Evolutionary conservation across 2,888 invertebrate genomes (phyloP), one percentile per base, ranked within the genome.

Genomic region (Auanema sp.): DNA sequence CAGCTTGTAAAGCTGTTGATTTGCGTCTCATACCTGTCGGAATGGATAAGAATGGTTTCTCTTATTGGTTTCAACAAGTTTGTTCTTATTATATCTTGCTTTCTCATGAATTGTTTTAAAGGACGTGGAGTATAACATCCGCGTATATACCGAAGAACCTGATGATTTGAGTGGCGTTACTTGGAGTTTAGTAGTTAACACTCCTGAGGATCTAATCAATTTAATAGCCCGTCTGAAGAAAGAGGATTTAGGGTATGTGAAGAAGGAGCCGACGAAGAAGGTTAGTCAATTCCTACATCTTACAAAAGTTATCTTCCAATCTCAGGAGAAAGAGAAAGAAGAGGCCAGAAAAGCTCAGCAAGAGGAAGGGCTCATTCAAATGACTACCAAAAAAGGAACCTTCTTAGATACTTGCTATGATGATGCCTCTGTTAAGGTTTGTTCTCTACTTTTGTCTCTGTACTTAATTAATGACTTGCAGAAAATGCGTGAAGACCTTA

Each of bases 81-180:
- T 44, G 14, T n/a, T 18, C 33, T n/a, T 44, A n/a, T 5, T 24
- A 52, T 60, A 18, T 47, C 12, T 12, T 4, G 2, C n/a, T 33
- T 33, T 33, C 3, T 5, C 8, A 5, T 25, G 25, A 14, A 52
- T 14, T 33, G 53, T 12, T 40, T 10, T 14, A 12, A 25, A 61
- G 52, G 57, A 63, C 24, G 84, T 85, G 66, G 89, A 90, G 69
- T 90, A 91, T 65, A 58, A 90, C 92, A 79, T 97, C 68, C 89
- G 93, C 71, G 89, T 98, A 53, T 98, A 94, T 85, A 90, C 91
- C 83, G 97, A 97, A 85, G 94, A 97, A 83, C 89, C 91, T 73
- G 96, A 97, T 85, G 96, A 97, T 84, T 52, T 61, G 23, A 62
- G 75, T 18, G 83, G 80, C 14, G 81, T 33, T 76, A 84, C 72